Conservation (phyloP, 2,113 vertebrate species). For the Siniperca knerii region DNA sequence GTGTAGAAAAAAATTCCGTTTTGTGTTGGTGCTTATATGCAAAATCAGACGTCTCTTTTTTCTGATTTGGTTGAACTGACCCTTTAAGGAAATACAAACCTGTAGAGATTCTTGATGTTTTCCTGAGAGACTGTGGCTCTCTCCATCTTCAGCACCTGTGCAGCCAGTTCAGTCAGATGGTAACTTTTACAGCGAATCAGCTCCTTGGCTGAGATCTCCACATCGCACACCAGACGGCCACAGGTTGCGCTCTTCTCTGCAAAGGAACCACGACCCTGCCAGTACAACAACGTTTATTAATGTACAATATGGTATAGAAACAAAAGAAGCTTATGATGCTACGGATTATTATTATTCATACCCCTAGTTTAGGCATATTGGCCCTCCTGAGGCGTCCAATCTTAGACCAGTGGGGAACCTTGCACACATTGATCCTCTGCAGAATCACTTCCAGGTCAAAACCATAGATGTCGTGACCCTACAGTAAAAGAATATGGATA, state of each 20-base stretch:
- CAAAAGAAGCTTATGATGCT: rapidly evolving
- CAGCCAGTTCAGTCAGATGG: slow-evolving; percentile 91
- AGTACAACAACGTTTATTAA: not conserved
- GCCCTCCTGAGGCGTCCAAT: slow-evolving; percentile 93
- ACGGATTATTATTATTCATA: slow-evolving; percentile 73
- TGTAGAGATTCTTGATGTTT: slow-evolving; percentile 90
- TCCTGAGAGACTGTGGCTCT: slow-evolving; percentile 87
- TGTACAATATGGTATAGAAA: not conserved
- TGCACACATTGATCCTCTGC: slow-evolving; percentile 93
- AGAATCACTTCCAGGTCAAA: slow-evolving; percentile 98
- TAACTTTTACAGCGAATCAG: slow-evolving; percentile 98
- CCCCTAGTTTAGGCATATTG: slow-evolving; percentile 97
- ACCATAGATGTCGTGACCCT: slow-evolving; percentile 98
- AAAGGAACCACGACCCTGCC: slow-evolving; percentile 92
- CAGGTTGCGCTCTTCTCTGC: slow-evolving; percentile 96
- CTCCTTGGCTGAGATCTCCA: slow-evolving; percentile 97
- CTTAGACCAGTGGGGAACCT: slow-evolving; percentile 98
- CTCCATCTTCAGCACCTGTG: slow-evolving; percentile 91
- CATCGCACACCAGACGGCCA: slow-evolving; percentile 95
- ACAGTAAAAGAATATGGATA: slow-evolving; percentile 55
- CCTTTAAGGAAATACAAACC: slow-evolving; percentile 76
- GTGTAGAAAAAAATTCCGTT: too few relatives aligned
- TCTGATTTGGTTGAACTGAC: not conserved
- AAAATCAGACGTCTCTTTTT: not conserved
- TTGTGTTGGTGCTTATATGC: too few relatives aligned